Base-by-base conservation (phyloP, 1,140 invertebrate genomes). In the Neodiprion lecontei region DNA sequence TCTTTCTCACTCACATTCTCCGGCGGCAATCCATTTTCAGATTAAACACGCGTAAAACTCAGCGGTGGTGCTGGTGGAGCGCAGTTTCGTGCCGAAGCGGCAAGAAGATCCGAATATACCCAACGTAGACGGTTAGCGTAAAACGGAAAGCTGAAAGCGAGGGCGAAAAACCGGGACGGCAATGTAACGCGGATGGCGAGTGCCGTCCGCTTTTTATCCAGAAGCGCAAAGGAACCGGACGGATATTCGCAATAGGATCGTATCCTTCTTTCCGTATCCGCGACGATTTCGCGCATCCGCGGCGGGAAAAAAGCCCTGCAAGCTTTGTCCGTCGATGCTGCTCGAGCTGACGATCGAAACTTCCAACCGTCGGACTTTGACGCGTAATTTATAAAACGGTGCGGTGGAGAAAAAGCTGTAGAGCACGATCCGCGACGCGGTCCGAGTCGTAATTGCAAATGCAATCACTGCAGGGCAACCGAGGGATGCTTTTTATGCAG, bases 21-120 rank as follows among this genome's bases (percentile, higher is more conserved):
- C 61, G 68, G 28, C 47, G 70, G 76, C 84, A 79, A 86, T 87
- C 86, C 85, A 87, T 87, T 88, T 87, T 81, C 81, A 88, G 86
- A 87, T 88, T 87, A 87, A 88, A 87, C 81, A 85, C 84, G 84
- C 85, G 83, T 87, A 84, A 87, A 87, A 86, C 81, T 84, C 77
- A 70, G 79, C 83, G 84, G 78, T 80, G 67, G 10, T 68, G 9
- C 28, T 9, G 9, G 67, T 68, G 9, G n/a, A 10, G 1, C 17
- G 28, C n/a, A 11, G 28, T 1, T 21, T 17, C 11, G 17, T 40
- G 4, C 67, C 67, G 9, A 10, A 11, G 10, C 9, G 3, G 17
- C 10, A 68, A 21, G 28, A 17, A 68, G 10, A 68, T 68, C 11
- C 67, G 28, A 9, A 21, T 61, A 61, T n/a, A 61, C n/a, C 10